phyloP scores from a whole-genome alignment of 92 coral and sea anemone species.

The Umimayanthus kanabou region DNA sequence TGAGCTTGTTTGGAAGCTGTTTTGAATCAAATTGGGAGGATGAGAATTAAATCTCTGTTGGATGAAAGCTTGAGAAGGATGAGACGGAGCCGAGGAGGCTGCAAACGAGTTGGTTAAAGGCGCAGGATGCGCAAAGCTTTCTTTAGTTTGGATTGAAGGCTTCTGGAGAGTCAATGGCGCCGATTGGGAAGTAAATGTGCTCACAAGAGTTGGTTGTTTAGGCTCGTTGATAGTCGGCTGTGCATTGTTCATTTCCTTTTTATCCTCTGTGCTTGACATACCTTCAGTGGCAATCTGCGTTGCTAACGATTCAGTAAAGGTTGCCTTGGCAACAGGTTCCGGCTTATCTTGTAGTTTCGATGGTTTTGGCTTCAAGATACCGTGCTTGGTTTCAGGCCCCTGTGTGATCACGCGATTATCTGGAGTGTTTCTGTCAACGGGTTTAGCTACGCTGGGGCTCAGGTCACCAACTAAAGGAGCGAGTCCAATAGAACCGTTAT shows the following conservation, averaged over 20 bases:
- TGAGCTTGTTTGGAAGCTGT: constrained; percentile 7
- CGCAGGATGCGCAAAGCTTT: neutral
- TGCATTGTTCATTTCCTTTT: neutral
- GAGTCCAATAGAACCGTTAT: neutral
- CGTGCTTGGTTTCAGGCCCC: neutral
- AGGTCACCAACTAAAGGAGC: neutral
- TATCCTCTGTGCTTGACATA: neutral
- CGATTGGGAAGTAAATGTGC: constrained; percentile 12
- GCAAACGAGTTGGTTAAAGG: neutral
- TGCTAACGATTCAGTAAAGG: constrained; percentile 26
- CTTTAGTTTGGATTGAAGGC: neutral
- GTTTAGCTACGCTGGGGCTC: neutral
- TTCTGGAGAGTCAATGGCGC: neutral
- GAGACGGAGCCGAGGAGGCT: neutral
- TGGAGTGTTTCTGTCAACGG: neutral
- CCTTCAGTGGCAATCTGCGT: constrained; percentile 34
- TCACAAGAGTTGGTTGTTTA: neutral
- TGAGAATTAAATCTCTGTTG: constrained; percentile 25
- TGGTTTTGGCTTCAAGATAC: constrained; percentile 13
- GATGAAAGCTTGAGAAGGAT: neutral
- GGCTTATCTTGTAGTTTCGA: neutral
- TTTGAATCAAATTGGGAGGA: neutral
- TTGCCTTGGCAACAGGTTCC: constrained; percentile 20
- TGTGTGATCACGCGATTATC: neutral
- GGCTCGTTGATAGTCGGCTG: neutral